phyloP scores from a whole-genome alignment of 2,888 invertebrate genomes.

The Zaprionus bogoriensis region DNA sequence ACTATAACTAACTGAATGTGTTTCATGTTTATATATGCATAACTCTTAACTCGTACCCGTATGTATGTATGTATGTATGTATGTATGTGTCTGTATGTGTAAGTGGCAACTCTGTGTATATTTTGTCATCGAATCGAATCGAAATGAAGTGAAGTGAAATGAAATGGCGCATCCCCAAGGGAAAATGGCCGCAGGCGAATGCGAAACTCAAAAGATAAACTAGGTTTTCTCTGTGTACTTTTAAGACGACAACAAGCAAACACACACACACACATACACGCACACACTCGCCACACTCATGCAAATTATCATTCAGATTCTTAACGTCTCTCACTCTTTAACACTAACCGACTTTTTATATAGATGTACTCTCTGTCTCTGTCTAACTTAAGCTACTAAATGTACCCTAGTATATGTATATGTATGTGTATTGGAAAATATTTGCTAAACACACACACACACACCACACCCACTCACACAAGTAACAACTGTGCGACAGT shows the following conservation, averaged over 20 bases:
- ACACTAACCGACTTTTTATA: slow-evolving; percentile 60
- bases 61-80: slow-evolving; percentile 36
- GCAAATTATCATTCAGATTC: slow-evolving; percentile 63
- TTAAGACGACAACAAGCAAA: slow-evolving; percentile 39
- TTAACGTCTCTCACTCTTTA: slow-evolving; percentile 62
- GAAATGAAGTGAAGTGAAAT: slow-evolving; percentile 29
- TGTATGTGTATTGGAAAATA: slow-evolving; percentile 71
- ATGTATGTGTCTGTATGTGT: slow-evolving; percentile 42
- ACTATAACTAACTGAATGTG: slow-evolving; percentile 57
- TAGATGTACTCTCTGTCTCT: slow-evolving; percentile 71
- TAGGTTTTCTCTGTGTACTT: slow-evolving; percentile 55
- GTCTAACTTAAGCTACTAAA: slow-evolving; percentile 73
- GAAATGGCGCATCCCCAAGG: slow-evolving; percentile 31
- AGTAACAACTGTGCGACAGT: slow-evolving; percentile 49
- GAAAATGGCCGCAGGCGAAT: slow-evolving; percentile 18
- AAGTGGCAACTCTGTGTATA: slow-evolving; percentile 46
- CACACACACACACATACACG: slow-evolving; percentile 6
- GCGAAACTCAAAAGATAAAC: slow-evolving; percentile 26
- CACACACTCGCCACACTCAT: slow-evolving; percentile 12
- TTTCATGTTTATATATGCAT: slow-evolving; percentile 49
- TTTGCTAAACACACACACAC: slow-evolving; percentile 49
- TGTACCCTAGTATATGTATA: slow-evolving; percentile 53
- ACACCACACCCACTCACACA: slow-evolving; percentile 12
- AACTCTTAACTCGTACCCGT: slow-evolving; percentile 37
- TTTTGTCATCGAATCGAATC: slow-evolving; percentile 64